phyloP scores from a whole-genome alignment of 2,797 vertebrate genomes.

The Phoeniculus purpureus region DNA sequence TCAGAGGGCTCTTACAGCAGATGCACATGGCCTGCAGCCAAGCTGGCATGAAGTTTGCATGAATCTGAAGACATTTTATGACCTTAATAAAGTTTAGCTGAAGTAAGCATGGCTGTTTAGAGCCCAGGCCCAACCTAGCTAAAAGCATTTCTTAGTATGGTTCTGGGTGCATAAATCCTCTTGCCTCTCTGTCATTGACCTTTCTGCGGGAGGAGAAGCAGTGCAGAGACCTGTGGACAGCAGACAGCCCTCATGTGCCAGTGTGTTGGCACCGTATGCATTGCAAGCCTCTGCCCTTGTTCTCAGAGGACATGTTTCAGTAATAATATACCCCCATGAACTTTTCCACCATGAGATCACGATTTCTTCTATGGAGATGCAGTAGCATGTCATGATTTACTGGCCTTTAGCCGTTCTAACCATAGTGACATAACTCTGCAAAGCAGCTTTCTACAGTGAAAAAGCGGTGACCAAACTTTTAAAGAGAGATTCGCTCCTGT shows the following conservation, averaged over 20 bases:
- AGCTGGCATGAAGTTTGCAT: slow-evolving; percentile 32
- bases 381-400: background rate
- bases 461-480: background rate
- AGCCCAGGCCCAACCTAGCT: slow-evolving; percentile 5
- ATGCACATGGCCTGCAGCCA: slow-evolving; percentile 22
- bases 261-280: slow-evolving; percentile 9
- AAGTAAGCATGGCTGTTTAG: slow-evolving; percentile 49
- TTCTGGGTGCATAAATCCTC: slow-evolving; percentile 35
- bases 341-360: slow-evolving; percentile 56
- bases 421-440: background rate
- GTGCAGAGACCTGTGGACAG: slow-evolving; percentile 24
- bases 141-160: slow-evolving; percentile 27
- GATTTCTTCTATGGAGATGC: background rate
- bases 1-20: background rate
- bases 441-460: background rate
- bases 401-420: slow-evolving; percentile 20
- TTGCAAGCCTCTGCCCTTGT: slow-evolving; percentile 52
- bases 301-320: slow-evolving; percentile 45
- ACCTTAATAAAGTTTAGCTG: slow-evolving; percentile 43
- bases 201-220: slow-evolving; percentile 33
- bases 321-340: slow-evolving; percentile 49
- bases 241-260: background rate
- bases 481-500: background rate
- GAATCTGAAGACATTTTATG: slow-evolving; percentile 60
- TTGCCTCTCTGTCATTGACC: slow-evolving; percentile 66